Base-by-base conservation (phyloP, 2,888 invertebrate species). In the Fissipunctia ypsillon region DNA sequence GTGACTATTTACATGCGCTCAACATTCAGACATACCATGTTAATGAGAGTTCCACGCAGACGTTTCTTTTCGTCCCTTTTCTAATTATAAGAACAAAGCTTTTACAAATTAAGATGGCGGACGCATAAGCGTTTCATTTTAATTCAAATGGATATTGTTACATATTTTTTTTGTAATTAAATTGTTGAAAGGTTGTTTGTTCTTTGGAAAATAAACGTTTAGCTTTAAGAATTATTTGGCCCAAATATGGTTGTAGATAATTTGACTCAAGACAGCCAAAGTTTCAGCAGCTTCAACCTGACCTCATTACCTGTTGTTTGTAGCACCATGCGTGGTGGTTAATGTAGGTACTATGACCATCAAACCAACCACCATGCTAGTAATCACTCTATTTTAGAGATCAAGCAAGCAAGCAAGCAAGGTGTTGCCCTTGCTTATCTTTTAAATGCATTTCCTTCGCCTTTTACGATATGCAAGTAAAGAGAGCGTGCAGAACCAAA, bases 31-130 rank as follows among this genome's bases (percentile, higher is more conserved):
- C 63, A 76, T 76, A 71, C 54, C 71, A 70, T 69, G 31, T 61
- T 78, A 83, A 83, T 78, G 78, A 83, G 77, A 66, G 57, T 59
- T 72, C 73, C 64, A 50, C 28, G 59, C 54, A 68, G 60, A 59
- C 73, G 28, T 74, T 78, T 81, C 57, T 74, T 79, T 78, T 70
- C 19, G 71, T 38, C 60, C 72, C 70, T 64, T 69, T 78, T 78
- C 52, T 78, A 83, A 78, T 76, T 83, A 82, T 67, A 73, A 12
- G 61, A 38, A 76, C 63, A 76, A 76, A 74, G 69, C 28, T 61
- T 67, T 70, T 9, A 61, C 59, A 59, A 69, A 83, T 70, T 73
- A 73, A 77, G 70, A 73, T 75, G 70, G 76, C 56, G 10, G 56
- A 28, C 43, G 22, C 12, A 22, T 28, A 31, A 45, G 43, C 48